These are phyloP conservation scores for Seriola aureovittata DNA, from an alignment of 2,113 vertebrate species.

Conservation along the genomic window DNA sequence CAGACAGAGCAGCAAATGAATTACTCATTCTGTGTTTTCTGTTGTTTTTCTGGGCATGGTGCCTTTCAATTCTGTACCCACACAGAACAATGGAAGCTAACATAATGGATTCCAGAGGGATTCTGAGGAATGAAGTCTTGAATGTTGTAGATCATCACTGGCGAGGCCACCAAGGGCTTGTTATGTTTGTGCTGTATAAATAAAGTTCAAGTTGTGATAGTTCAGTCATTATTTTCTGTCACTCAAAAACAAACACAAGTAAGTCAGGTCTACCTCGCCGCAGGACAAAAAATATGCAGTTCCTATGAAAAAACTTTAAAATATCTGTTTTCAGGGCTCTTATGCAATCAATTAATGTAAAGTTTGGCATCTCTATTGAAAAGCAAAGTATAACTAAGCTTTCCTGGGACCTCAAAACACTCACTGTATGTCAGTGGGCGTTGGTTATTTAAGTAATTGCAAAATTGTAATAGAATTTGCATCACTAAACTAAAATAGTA, in stretches of 20 bases:
- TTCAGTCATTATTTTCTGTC: slow-evolving; percentile 52
- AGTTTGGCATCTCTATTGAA: too few species aligned
- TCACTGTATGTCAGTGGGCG: neutral
- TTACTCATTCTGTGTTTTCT: slow-evolving; percentile 40
- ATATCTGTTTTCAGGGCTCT: neutral
- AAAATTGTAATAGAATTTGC: neutral
- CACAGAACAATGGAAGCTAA: slow-evolving; percentile 64
- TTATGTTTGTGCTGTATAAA: slow-evolving; percentile 55
- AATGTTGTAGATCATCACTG: slow-evolving; percentile 69
- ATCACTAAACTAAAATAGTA: too few species aligned
- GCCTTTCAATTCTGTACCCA: slow-evolving; percentile 62
- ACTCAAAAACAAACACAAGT: slow-evolving; percentile 30
- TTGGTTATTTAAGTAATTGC: neutral
- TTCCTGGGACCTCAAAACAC: too few species aligned
- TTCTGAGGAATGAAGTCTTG: slow-evolving; percentile 64
- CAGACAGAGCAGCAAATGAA: slow-evolving; percentile 53
- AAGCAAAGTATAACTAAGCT: neutral
- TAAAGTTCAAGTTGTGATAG: slow-evolving; percentile 53
- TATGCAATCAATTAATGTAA: neutral
- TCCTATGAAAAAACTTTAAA: neutral
- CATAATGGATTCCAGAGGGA: slow-evolving; percentile 78
- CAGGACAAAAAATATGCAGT: slow-evolving; percentile 2
- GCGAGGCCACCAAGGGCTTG: slow-evolving; percentile 59
- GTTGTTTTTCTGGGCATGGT: slow-evolving; percentile 44
- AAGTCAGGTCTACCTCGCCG: neutral